A percentile compares a stretch with the other conserved stretches of the same genome.
phyloP scores from a whole-genome alignment of 2,113 vertebrate genomes.

The Engraulis encrasicolus region DNA sequence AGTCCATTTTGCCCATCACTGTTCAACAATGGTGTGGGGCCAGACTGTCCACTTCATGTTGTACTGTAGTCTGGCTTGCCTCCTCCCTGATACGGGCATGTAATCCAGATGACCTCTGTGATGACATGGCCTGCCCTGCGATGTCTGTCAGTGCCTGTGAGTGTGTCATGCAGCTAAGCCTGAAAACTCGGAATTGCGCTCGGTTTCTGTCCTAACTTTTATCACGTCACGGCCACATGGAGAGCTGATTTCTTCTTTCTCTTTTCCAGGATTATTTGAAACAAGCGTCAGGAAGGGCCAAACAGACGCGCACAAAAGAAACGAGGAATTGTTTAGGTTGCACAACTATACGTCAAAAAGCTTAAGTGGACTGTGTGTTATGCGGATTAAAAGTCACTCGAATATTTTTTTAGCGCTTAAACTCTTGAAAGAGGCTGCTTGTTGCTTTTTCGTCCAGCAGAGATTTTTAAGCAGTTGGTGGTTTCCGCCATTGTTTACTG shows the following conservation, averaged over 20 bases:
- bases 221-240: neutral
- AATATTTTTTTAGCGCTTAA: slow-evolving; percentile 36
- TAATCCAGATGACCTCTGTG: neutral
- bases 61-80: too few relatives aligned
- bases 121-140: neutral
- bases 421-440: neutral
- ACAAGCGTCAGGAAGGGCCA: neutral
- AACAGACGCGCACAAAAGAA: neutral
- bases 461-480: neutral
- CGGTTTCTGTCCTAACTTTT: neutral
- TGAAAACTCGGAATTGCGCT: neutral
- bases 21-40: too few relatives aligned
- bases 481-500: neutral
- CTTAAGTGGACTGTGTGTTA: slow-evolving; percentile 36
- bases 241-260: slow-evolving; percentile 1
- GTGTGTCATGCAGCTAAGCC: neutral
- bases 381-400: slow-evolving; percentile 35
- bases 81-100: neutral
- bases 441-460: neutral
- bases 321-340: slow-evolving; percentile 6
- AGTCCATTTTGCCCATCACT: too few relatives aligned
- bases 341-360: neutral
- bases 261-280: slow-evolving; percentile 37
- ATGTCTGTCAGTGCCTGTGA: neutral
- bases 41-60: too few relatives aligned